phyloP scores from a whole-genome alignment of 2,888 invertebrate genomes.

The Caprella mutica region DNA sequence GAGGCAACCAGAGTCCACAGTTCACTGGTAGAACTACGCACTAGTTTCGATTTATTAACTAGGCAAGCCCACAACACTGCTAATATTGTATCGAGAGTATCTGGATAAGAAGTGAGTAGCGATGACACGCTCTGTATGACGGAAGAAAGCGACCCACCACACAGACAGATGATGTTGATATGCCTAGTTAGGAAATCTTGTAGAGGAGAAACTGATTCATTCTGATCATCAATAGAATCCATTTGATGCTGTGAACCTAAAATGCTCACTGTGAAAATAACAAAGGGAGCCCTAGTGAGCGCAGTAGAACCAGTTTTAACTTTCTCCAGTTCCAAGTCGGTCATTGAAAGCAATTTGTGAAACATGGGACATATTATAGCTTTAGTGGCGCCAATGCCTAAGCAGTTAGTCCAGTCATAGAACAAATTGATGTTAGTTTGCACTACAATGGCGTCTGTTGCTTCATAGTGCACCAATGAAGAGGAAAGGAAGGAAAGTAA shows the following conservation, averaged over 20 bases:
- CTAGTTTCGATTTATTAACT: slow-evolving; percentile 52
- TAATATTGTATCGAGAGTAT: slow-evolving; percentile 50
- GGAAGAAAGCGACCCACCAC: slow-evolving; percentile 45
- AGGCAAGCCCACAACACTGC: slow-evolving; percentile 56
- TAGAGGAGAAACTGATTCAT: slow-evolving; percentile 8
- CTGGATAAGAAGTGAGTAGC: slow-evolving; percentile 39
- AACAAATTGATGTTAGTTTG: slow-evolving; percentile 15
- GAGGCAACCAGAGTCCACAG: slow-evolving; percentile 50
- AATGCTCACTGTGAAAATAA: slow-evolving; percentile 18
- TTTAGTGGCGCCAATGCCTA: slow-evolving; percentile 12
- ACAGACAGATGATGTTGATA: slow-evolving; percentile 37
- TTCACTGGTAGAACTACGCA: slow-evolving; percentile 50
- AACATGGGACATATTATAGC: slow-evolving; percentile 13
- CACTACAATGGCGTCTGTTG: slow-evolving; percentile 5
- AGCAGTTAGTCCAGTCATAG: slow-evolving; percentile 1
- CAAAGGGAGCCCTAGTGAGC: slow-evolving; percentile 15
- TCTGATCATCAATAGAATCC: no score
- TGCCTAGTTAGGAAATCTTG: slow-evolving; percentile 21
- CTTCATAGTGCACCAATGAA: no score
- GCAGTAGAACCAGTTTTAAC: slow-evolving; percentile 20
- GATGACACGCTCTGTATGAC: slow-evolving; percentile 41
- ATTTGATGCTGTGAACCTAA: slow-evolving; percentile 4
- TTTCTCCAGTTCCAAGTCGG: slow-evolving; percentile 10
- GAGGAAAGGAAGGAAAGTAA: no score
- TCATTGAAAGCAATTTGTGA: slow-evolving; percentile 10